These are phyloP conservation scores for Dicrostonyx torquatus DNA, from an alignment of 2,797 vertebrate species.

Conservation along the genomic window DNA sequence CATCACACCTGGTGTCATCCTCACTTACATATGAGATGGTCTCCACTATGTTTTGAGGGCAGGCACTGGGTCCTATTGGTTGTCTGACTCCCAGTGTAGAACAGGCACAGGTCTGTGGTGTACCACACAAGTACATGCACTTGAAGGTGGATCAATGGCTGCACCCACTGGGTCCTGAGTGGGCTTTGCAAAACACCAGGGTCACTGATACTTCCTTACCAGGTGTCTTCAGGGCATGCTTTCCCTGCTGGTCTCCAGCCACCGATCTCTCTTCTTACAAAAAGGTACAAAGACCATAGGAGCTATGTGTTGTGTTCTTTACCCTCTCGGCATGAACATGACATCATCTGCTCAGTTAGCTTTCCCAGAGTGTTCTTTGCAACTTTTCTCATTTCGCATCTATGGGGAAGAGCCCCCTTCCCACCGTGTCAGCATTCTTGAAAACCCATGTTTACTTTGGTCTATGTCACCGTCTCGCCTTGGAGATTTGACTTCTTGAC, in stretches of 20 bases:
- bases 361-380: not conserved
- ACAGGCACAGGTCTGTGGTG: not conserved
- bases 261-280: not conserved
- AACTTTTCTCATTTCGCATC: constrained; percentile 16
- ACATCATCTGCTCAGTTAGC: constrained; percentile 14
- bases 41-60: not conserved
- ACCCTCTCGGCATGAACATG: not conserved
- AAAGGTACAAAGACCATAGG: not conserved
- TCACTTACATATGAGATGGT: not conserved
- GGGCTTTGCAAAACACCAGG: not conserved
- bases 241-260: not conserved
- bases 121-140: not conserved
- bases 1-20: not conserved
- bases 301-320: not conserved
- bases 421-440: constrained; percentile 32
- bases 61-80: not conserved
- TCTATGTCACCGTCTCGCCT: not conserved
- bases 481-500: not conserved
- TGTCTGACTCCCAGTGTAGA: not conserved
- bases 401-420: not conserved
- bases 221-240: not conserved
- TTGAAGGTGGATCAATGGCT: not conserved
- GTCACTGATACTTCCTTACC: not conserved
- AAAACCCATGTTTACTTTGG: not conserved
- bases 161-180: not conserved